Percentiles rank a stretch among this genome's conserved stretches.
phyloP scores from a whole-genome alignment of 2,888 invertebrate genomes.

The Tryphoninae sp. region DNA sequence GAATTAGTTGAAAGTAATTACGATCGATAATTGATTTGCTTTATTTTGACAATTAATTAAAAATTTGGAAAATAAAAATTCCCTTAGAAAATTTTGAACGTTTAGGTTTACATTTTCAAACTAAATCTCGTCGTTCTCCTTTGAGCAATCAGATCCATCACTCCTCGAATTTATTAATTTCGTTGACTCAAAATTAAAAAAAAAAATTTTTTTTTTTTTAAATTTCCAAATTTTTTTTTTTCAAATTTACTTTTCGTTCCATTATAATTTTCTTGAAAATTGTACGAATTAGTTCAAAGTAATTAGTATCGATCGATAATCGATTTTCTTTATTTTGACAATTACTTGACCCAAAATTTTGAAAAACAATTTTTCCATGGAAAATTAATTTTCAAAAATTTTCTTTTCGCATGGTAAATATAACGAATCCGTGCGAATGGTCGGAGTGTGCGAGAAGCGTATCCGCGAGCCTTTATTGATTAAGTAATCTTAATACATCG shows the following conservation, averaged over 20 bases:
- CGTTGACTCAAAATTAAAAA: conserved; percentile 19
- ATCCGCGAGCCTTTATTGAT: conserved; percentile 78
- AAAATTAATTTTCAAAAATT: too few relatives aligned
- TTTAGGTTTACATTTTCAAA: conserved; percentile 52
- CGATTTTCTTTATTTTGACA: too few relatives aligned
- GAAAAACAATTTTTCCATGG: too few relatives aligned
- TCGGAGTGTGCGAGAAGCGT: conserved; percentile 64
- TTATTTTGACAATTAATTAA: too few relatives aligned
- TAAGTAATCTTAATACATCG: conserved; percentile 82
- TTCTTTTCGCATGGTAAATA: conserved; percentile 48
- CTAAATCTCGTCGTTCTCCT: conserved; percentile 51
- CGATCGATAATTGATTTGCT: too few relatives aligned
- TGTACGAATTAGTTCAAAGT: too few relatives aligned
- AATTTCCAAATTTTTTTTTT: conserved; percentile 14
- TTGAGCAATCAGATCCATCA: conserved; percentile 37
- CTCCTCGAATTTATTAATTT: conserved; percentile 39
- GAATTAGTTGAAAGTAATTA: too few relatives aligned
- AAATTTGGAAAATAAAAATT: too few relatives aligned
- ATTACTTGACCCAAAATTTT: too few relatives aligned
- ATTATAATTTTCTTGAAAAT: too few relatives aligned
- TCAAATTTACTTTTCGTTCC: too few relatives aligned
- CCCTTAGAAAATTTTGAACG: conserved; percentile 10
- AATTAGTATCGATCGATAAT: too few relatives aligned
- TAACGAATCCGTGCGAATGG: conserved; percentile 78
- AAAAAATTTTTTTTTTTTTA: conserved; percentile 34